Percentiles rank a stretch among this genome's conserved stretches.
These are phyloP conservation scores for Branchinecta lynchi DNA, from an alignment of 1,140 invertebrate genomes.

Conservation along the genomic window DNA sequence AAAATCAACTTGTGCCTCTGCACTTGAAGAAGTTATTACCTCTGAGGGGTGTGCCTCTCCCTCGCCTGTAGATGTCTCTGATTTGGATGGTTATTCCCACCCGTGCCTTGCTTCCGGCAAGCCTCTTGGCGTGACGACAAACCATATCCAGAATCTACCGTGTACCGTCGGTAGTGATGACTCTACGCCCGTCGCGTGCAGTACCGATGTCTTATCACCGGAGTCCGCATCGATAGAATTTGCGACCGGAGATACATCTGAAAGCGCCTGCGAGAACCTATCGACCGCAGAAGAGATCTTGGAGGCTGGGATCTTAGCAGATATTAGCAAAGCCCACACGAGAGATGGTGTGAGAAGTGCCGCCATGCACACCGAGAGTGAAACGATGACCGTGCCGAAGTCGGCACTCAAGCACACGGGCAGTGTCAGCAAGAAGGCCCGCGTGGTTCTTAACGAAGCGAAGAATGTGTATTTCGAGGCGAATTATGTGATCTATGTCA, in stretches of 20 bases:
- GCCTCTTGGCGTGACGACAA: neutral
- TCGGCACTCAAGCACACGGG: slow-evolving; percentile 38
- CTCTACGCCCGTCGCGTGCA: no score
- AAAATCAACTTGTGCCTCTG: no score
- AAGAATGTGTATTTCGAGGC: slow-evolving; percentile 72
- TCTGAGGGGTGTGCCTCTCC: no score
- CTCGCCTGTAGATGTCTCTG: no score
- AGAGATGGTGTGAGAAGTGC: neutral
- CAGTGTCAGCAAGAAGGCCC: slow-evolving; percentile 39
- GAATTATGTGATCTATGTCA: slow-evolving; percentile 68
- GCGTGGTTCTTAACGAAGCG: slow-evolving; percentile 69
- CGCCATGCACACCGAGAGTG: neutral
- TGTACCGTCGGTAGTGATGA: neutral
- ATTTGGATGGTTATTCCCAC: neutral
- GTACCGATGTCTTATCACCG: neutral
- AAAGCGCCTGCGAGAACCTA: neutral
- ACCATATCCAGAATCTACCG: neutral
- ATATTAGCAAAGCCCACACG: neutral
- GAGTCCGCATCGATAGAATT: neutral
- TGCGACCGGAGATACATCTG: no score
- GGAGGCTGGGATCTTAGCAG: slow-evolving; percentile 8
- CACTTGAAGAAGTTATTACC: no score
- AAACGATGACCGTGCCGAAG: slow-evolving; percentile 27
- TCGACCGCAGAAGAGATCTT: neutral
- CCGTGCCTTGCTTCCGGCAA: neutral